Evolutionary conservation across 2,797 vertebrate species (phyloP).

Genomic region (Rhabdomys pumilio): DNA sequence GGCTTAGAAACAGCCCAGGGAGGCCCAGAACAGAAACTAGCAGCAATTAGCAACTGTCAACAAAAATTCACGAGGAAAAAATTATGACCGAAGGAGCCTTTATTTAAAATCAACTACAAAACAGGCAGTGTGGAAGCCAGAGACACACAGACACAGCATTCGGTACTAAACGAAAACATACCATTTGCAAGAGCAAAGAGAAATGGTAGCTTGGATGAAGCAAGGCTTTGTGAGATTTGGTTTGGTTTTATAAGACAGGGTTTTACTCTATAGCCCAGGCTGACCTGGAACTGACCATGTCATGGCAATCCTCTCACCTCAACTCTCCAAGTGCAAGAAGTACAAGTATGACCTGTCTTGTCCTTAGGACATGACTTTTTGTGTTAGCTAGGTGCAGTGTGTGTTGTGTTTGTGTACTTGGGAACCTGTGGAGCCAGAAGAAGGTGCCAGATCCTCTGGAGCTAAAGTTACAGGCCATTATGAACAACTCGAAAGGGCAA

Average conservation of each 20-base stretch:
- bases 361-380: background rate
- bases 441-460: background rate
- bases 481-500: background rate
- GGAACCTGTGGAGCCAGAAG: background rate
- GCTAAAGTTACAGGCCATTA: background rate
- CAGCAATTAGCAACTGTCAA: background rate
- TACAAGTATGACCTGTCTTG: background rate
- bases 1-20: background rate
- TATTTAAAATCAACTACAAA: conserved; percentile 10
- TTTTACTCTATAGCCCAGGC: background rate
- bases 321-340: background rate
- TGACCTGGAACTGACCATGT: background rate
- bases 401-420: background rate
- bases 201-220: background rate
- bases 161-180: background rate
- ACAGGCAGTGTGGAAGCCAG: background rate
- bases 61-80: background rate
- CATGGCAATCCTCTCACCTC: background rate
- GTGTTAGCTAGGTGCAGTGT: background rate
- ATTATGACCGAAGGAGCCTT: background rate
- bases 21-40: background rate
- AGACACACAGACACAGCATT: background rate
- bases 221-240: background rate
- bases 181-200: background rate
- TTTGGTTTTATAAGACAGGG: background rate